phyloP scores from a whole-genome alignment of 2,888 invertebrate species.

The Tetranychus piercei region DNA sequence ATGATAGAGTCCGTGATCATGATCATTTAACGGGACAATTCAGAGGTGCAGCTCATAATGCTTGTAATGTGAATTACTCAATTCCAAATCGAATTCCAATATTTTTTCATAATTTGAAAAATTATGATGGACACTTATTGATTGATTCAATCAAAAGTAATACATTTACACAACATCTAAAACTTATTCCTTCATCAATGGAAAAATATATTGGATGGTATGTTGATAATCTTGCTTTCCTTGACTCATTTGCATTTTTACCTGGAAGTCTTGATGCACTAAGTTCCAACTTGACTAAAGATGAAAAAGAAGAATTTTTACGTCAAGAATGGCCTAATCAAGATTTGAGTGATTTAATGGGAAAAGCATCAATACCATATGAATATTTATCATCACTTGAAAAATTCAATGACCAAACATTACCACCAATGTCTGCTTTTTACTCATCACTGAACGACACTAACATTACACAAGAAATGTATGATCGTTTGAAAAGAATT shows the following conservation, averaged over 20 bases:
- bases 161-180: background rate
- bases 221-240: background rate
- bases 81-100: background rate
- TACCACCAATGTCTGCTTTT: too few relatives aligned
- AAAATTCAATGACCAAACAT: too few relatives aligned
- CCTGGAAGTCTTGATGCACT: background rate
- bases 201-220: background rate
- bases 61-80: background rate
- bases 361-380: background rate
- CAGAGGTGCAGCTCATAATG: slow-evolving; percentile 5
- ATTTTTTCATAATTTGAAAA: background rate
- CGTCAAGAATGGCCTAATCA: background rate
- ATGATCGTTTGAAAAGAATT: too few relatives aligned
- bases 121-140: background rate
- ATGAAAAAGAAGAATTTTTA: background rate
- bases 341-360: background rate
- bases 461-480: too few relatives aligned
- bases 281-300: background rate
- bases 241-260: background rate
- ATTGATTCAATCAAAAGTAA: background rate
- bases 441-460: too few relatives aligned
- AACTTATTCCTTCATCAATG: background rate
- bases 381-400: background rate
- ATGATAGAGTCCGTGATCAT: too few relatives aligned
- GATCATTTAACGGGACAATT: background rate